Percentiles rank a stretch among this genome's conserved stretches.
These are phyloP conservation scores for Euphonia xanthogaster DNA, from an alignment of 2,797 vertebrate species.

Conservation along the genomic window DNA sequence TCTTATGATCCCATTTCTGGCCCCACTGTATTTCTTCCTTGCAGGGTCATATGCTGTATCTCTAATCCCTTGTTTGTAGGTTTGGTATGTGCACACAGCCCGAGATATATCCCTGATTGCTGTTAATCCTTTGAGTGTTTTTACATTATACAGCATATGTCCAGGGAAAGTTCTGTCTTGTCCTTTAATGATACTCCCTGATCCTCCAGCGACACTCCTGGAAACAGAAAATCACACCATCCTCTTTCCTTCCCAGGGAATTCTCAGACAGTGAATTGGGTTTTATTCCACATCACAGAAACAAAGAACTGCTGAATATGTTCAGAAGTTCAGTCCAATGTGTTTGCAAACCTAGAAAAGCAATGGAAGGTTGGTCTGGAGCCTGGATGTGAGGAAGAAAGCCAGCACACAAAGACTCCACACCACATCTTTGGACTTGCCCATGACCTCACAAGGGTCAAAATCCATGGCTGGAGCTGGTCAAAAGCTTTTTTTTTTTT, in stretches of 20 bases:
- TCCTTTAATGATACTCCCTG: not conserved
- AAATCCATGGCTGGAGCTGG: not conserved
- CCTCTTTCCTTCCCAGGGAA: not conserved
- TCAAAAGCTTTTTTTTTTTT: not conserved
- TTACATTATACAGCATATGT: constrained; percentile 5
- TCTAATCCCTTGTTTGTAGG: constrained; percentile 21
- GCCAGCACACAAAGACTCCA: not conserved
- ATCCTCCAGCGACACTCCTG: not conserved
- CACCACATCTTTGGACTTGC: not conserved
- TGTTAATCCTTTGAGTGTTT: constrained; percentile 56
- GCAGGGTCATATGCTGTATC: not conserved
- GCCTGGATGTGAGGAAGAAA: not conserved
- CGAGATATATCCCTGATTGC: constrained; percentile 15
- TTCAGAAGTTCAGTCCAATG: not conserved
- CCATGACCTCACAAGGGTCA: not conserved
- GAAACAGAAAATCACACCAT: not conserved
- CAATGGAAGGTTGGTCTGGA: not conserved
- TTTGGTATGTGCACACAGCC: not conserved
- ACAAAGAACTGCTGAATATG: not conserved
- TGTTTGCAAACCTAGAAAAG: not conserved
- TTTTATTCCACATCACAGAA: not conserved
- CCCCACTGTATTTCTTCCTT: not conserved
- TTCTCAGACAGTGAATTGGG: not conserved
- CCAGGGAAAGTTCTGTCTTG: not conserved
- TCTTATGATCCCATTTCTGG: not conserved